Conservation (phyloP, 2,113 vertebrate genomes). For the Desmodus rotundus region DNA sequence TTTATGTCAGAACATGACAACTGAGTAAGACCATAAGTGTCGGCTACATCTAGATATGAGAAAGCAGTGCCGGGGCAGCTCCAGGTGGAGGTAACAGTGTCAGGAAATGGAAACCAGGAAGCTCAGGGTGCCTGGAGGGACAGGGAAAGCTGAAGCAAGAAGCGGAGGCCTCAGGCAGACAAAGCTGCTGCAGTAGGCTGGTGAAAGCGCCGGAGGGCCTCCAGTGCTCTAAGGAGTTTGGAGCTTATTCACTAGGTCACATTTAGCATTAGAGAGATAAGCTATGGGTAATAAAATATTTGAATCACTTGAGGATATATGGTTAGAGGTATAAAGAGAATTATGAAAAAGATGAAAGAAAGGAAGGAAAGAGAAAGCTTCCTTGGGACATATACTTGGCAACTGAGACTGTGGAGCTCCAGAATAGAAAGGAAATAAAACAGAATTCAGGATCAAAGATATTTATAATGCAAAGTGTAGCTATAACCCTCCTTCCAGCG, state of each 20-base stretch:
- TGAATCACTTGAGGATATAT: background rate
- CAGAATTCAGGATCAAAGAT: background rate
- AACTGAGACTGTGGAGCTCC: background rate
- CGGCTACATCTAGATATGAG: background rate
- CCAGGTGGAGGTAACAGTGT: background rate
- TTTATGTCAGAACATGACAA: background rate
- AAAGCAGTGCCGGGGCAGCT: background rate
- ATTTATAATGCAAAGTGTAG: background rate
- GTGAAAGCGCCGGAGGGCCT: background rate
- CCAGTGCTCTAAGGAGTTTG: background rate
- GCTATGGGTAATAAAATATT: background rate
- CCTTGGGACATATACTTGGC: background rate
- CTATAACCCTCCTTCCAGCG: background rate
- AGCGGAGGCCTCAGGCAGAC: background rate
- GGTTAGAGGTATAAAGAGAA: background rate
- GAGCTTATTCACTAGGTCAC: background rate
- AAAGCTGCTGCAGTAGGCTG: background rate
- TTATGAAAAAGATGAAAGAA: background rate
- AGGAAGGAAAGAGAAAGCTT: background rate
- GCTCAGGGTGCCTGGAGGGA: background rate
- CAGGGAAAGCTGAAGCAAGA: background rate
- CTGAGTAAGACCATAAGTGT: background rate
- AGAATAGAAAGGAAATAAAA: background rate
- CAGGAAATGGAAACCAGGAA: background rate
- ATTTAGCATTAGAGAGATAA: background rate